Evolutionary conservation across 2,797 vertebrate genomes (phyloP), one percentile per base, ranked within the genome.

Genomic region (Acanthurus tractus): DNA sequence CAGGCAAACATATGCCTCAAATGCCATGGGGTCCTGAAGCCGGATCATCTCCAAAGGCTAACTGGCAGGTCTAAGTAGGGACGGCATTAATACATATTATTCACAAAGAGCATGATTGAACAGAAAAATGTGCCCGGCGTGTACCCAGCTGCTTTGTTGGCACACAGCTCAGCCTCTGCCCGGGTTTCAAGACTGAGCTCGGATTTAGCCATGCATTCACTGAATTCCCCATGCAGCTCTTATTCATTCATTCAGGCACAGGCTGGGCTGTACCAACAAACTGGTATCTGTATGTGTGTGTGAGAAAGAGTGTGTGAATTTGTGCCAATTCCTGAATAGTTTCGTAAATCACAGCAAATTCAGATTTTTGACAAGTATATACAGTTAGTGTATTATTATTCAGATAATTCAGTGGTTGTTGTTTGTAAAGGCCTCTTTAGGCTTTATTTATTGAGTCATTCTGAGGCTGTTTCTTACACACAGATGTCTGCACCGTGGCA

Each of bases 81-180:
- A 89, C 83, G 90, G 90, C 86, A 89, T 94, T 94, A 93, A 93
- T 93, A 93, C 90, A 92, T 92, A 94, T 94, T 95, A 95, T 95
- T 94, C 93, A 94, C 94, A 95, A 95, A 95, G 94, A 95, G 94
- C 92, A 94, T 94, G 92, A 93, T 90, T 94, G 94, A 95, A 94
- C 92, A 95, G 91, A 92, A 91, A 93, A 93, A 94, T 93, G 90
- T 88, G 87, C 87, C 89, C 85, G 83, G 82, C 89, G 86, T 86
- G 89, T 88, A 89, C 89, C 89, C 91, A 90, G 92, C 88, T 93
- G 92, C 92, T 91, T 86, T 84, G 86, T 89, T 92, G 92, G 93
- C 90, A 91, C 78, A 62, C 71, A 46, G 78, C 76, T 86, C 88
- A 78, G 86, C 85, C 76, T 82, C 72, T 83, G 90, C 90, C 88